Base-by-base conservation (phyloP, 1,140 invertebrate species). In the Nebria ingens region DNA sequence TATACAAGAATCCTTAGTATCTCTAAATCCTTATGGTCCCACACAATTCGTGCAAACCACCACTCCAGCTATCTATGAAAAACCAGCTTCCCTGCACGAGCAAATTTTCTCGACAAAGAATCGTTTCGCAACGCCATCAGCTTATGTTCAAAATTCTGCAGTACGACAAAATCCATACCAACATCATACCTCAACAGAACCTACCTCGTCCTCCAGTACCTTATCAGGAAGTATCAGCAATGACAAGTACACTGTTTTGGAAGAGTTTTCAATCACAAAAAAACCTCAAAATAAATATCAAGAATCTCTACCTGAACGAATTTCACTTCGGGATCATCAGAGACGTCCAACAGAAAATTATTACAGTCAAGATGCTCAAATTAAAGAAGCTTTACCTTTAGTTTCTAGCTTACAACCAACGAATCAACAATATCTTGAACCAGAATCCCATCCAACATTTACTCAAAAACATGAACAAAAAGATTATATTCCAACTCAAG, bases 171-270 rank as follows among this genome's bases (percentile, higher is more conserved):
- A 54, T 56, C 58, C 57, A 53, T 55, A 57, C 19, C 49, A 57
- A 20, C 52, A 60, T 52, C 53, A 22, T 49, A 25, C 19, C 23
- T 21, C 52, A 21, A 57, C 58, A 22, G 38, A 34, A 53, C 20
- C 38, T 19, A 49, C 51, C 6, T 51, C 55, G 51, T 52, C 57
- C 17, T 42, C 54, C 15, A 53, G 29, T 13, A 55, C 56, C 21
- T 29, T 12, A 21, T 20, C 49, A 19, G 62, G 53, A 12, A 60
- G 56, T 21, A 2, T 51, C 19, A 51, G 50, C 25, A 42, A 56
- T 25, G 55, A 62, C 11, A 56, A 55, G 13, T 66, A 66, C 50
- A 66, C 64, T 6, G 60, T 66, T 15, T 56, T 66, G 21, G 64
- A 66, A 54, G 60, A 66, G 51, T 65, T 67, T 57, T 40, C 53